phyloP scores from a whole-genome alignment of 2,113 vertebrate species.

The Drymodes brunneopygia region DNA sequence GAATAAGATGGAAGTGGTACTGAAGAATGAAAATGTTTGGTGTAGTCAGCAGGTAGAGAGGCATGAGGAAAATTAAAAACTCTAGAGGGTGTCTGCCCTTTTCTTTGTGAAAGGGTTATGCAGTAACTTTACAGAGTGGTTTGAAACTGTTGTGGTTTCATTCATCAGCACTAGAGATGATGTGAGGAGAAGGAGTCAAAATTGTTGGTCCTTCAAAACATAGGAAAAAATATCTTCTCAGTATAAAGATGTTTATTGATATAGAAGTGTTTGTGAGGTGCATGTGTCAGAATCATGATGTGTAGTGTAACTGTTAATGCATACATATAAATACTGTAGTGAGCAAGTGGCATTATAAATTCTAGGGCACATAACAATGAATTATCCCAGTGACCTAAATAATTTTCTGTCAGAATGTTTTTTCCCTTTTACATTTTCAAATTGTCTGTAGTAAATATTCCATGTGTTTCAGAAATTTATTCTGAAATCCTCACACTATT shows the following conservation, averaged over 20 bases:
- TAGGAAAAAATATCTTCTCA: not conserved
- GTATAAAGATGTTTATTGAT: not conserved
- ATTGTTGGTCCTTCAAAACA: not conserved
- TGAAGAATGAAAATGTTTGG: not conserved
- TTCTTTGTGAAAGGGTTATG: not conserved
- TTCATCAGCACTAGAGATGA: not conserved
- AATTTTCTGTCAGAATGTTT: not conserved
- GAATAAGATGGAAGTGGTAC: not conserved
- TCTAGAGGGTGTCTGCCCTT: not conserved
- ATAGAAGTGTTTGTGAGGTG: not conserved
- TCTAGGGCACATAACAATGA: not conserved
- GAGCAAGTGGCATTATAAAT: not conserved
- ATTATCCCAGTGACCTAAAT: constrained; percentile 43
- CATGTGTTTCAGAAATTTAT: constrained; percentile 26
- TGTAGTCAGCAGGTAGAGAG: not conserved
- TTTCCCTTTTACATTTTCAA: not conserved
- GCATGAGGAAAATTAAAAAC: not conserved
- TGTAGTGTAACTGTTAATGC: not conserved
- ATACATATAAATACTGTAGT: not conserved
- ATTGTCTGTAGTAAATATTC: constrained; percentile 15
- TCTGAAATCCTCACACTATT: constrained; percentile 23
- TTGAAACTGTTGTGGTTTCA: not conserved
- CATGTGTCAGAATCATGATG: not conserved
- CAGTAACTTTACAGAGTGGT: not conserved
- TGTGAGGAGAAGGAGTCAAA: not conserved